Evolutionary conservation across 2,888 invertebrate species (phyloP), one percentile per base, ranked within the genome.

Genomic region (Physocephala rufipes): DNA sequence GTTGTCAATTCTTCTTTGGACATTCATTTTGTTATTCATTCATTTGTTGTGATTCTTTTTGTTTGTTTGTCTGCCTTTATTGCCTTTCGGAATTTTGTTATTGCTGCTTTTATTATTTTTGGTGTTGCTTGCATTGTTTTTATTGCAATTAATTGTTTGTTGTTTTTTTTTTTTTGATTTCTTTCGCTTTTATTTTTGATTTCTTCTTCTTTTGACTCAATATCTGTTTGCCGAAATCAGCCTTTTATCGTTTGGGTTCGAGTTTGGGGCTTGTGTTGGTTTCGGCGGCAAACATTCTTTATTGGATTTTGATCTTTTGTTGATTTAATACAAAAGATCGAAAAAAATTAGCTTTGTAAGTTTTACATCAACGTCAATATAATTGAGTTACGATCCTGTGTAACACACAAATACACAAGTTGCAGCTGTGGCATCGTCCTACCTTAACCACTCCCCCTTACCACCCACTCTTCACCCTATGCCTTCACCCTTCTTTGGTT

Each of bases 361-460:
- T 21, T 26, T 53, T 19, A 45, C 59, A 58, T 65, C 21, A 64
- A 59, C 28, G 64, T 72, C 70, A 67, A 73, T 74, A 74, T 79
- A 79, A 79, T 79, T 78, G 75, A 78, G 78, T 80, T 80, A 79
- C 77, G 77, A 77, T 76, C 76, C 77, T 77, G 77, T 73, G 74
- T 36, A 36, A 4, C 36, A 36, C 36, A 36, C 36, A 36, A 4
- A 36, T 9, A 36, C 36, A 36, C 36, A 36, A 36, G 36, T 9
- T 36, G 36, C 9, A 36, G 36, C 9, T n/a, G n/a, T n/a, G n/a
- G n/a, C n/a, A n/a, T n/a, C n/a, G n/a, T n/a, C n/a, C n/a, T n/a
- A n/a, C n/a, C n/a, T n/a, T n/a, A n/a, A n/a, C n/a, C n/a, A n/a
- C 4, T 36, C 36, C 4, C 9, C 36, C 36, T 36, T 36, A 4